Conservation (phyloP, 1,140 invertebrate genomes). For the Drosophila tsacasi region DNA sequence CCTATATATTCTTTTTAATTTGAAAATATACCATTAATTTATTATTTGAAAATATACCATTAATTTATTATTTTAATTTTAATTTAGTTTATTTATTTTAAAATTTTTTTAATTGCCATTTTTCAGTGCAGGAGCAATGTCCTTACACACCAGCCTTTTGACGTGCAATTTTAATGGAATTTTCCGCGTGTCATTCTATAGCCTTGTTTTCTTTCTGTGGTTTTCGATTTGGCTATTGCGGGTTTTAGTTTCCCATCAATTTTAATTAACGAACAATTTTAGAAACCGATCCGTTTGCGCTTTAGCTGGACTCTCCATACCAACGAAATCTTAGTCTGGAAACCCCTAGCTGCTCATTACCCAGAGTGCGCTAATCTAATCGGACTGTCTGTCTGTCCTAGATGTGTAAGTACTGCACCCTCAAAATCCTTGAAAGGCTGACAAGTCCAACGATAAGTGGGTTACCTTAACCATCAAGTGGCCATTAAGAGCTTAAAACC, state of each 20-base stretch:
- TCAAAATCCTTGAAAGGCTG: slow-evolving; percentile 6
- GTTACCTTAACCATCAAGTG: slow-evolving; percentile 70
- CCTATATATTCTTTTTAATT: too few relatives aligned
- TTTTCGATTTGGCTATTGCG: slow-evolving; percentile 35
- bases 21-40: too few relatives aligned
- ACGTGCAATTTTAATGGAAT: slow-evolving; percentile 64
- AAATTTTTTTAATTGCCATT: neutral
- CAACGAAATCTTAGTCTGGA: neutral
- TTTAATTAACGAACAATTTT: slow-evolving; percentile 58
- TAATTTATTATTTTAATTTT: too few relatives aligned
- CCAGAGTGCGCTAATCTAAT: slow-evolving; percentile 48
- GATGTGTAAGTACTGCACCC: neutral
- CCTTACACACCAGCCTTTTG: slow-evolving; percentile 8
- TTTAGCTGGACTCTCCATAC: neutral
- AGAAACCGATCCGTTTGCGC: slow-evolving; percentile 4
- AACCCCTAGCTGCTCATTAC: slow-evolving; percentile 23
- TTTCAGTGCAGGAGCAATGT: slow-evolving; percentile 12
- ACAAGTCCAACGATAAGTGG: slow-evolving; percentile 6
- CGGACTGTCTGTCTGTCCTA: slow-evolving; percentile 4
- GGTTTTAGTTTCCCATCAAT: slow-evolving; percentile 42
- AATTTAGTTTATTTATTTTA: too few relatives aligned
- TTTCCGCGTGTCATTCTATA: slow-evolving; percentile 38
- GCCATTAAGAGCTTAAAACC: slow-evolving; percentile 79
- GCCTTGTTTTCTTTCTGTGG: slow-evolving; percentile 15
- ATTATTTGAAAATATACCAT: too few relatives aligned